Evolutionary conservation across 2,797 vertebrate species (phyloP), one percentile per base, ranked within the genome.

Genomic region (Urosaurus nigricauda): DNA sequence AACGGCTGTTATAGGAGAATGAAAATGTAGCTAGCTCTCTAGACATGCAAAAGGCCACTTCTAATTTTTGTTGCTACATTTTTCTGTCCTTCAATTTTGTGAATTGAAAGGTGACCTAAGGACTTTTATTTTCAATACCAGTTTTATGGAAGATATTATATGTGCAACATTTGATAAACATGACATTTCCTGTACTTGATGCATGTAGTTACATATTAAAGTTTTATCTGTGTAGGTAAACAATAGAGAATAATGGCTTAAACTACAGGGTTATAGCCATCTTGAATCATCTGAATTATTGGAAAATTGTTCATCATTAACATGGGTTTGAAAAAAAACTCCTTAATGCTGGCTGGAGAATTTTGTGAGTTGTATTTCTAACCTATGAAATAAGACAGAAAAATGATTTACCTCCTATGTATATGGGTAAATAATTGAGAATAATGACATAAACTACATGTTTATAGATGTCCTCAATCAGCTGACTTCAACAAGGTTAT

Each of bases 1-100:
- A 80, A 94, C 94, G 85, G 87, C 78, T 89, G 88, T 94, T 81
- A 60, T 87, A 71, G 75, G 83, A 91, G 83, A 93, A 93, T 87
- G 71, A 92, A 90, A 88, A 91, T 91, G 81, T 74, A 85, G 51
- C 87, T 90, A 70, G 74, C 71, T 88, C 83, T 87, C 85, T 26
- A 94, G 91, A 91, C 19, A 0, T 37, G 79, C 73, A 90, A 92
- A 91, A 84, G 83, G 84, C 86, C 93, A 47, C 65, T 47, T 29
- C 35, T 77, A 74, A 88, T 81, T 35, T 56, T 63, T 37, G 12
- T 24, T 73, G 11, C 26, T 73, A 21, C 12, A n/a, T n/a, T 11
- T 63, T 73, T 71, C 26, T n/a, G n/a, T 2, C 9, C 35, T 43
- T 32, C 32, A n/a, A n/a, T n/a, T 14, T 74, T 63, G 29, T 43